Conservation (phyloP, 2,797 vertebrate genomes). For the Helostoma temminkii region DNA sequence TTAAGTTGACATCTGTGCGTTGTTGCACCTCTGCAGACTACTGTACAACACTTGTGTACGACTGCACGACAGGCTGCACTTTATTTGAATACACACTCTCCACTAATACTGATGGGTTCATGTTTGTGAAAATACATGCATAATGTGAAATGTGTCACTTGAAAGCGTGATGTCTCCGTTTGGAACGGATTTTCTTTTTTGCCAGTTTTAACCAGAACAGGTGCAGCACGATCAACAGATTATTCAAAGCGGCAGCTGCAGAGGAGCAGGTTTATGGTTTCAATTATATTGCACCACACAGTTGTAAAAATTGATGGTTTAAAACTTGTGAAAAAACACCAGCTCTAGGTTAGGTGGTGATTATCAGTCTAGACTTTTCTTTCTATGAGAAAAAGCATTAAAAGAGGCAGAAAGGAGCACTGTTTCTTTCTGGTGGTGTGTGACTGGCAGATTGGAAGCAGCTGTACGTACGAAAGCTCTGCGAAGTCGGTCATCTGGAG, state of each 20-base stretch:
- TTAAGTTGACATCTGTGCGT: not conserved
- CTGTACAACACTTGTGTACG: not conserved
- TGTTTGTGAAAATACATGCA: constrained; percentile 10
- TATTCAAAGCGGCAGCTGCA: not conserved
- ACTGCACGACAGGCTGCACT: not conserved
- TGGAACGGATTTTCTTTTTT: constrained; percentile 14
- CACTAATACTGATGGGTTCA: not conserved
- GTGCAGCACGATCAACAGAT: constrained; percentile 2
- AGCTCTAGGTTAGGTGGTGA: not conserved
- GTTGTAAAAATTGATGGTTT: constrained; percentile 2
- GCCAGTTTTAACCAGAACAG: constrained; percentile 18
- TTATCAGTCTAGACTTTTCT: not conserved
- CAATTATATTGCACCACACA: not conserved
- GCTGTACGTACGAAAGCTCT: constrained; percentile 88
- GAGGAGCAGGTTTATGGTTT: not conserved
- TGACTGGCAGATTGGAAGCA: not conserved
- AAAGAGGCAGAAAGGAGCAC: not conserved
- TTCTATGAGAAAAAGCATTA: not conserved
- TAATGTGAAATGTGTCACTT: constrained; percentile 24
- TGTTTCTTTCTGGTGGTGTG: not conserved
- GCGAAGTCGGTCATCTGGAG: constrained; percentile 88
- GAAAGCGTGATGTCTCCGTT: not conserved
- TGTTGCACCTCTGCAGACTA: not conserved
- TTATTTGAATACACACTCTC: not conserved
- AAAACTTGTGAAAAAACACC: not conserved